Evolutionary conservation across 2,888 invertebrate genomes (phyloP), one percentile per base, ranked within the genome.

Genomic region (Amphimallon solstitiale): DNA sequence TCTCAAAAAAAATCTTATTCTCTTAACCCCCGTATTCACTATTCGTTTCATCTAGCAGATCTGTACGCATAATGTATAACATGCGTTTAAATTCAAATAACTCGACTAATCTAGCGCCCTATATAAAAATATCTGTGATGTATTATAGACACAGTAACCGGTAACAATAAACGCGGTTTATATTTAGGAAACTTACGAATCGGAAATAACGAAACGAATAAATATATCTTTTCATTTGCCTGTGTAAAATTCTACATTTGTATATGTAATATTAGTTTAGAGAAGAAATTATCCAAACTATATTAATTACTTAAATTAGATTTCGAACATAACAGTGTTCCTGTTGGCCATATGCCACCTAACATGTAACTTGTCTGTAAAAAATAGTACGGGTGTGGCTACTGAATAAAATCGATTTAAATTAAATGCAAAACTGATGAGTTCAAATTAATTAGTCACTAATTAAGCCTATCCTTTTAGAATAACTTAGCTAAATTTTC

Each of bases 341-440:
- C 14, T 12, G 21, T 40, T 59, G 56, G 34, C 43, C 45, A 59
- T 59, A 59, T 59, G 43, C 56, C 56, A 59, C 45, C 15, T 19
- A 3, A 23, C 15, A 43, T 43, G 6, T 43, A 45, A 45, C 34
- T 14, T 29, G 19, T 15, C 2, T 40, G 43, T 43, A 43, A 59
- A 43, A 29, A 56, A 56, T 43, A 56, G 23, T 40, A 29, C 56
- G 56, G 56, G 56, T 59, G 56, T 59, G 56, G 43, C 43, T 59
- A 59, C 23, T 14, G 17, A 59, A 59, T 59, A 59, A 45, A 59
- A 59, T 59, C 56, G 56, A 59, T 59, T 23, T 59, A 59, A 59
- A 59, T 59, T 59, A 59, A 59, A 59, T 34, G 15, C 15, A 43
- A 43, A 59, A 59, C 15, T 23, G 43, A 45, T 45, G 56, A 29